Conservation (phyloP, 2,113 vertebrate species). For the Platysternon megacephalum region DNA sequence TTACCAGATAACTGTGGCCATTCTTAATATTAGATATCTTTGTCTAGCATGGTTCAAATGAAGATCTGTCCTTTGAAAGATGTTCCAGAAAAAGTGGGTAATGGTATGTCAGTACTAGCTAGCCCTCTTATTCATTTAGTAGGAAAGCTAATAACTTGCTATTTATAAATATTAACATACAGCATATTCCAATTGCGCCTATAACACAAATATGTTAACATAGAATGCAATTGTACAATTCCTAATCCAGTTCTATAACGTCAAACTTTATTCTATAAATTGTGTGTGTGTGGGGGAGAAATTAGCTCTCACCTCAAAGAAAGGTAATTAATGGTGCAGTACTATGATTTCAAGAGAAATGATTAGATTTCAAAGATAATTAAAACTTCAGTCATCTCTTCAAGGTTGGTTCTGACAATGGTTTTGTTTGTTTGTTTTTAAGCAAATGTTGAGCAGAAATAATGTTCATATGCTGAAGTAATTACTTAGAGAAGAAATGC, state of each 20-base stretch:
- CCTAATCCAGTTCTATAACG: neutral
- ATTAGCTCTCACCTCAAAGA: neutral
- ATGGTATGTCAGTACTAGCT: neutral
- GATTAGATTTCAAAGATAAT: neutral
- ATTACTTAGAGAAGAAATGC: neutral
- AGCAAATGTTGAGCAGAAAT: neutral
- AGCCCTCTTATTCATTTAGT: neutral
- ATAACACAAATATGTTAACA: neutral
- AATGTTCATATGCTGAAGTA: neutral
- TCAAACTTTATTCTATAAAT: neutral
- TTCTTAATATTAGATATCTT: neutral
- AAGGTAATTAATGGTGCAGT: neutral
- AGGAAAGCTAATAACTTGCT: neutral
- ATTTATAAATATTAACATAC: neutral
- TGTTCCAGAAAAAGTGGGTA: neutral
- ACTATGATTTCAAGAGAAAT: neutral
- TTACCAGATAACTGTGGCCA: neutral
- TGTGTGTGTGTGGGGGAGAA: neutral
- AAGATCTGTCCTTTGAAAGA: neutral
- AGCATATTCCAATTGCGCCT: neutral
- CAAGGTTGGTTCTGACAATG: neutral
- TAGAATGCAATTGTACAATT: neutral
- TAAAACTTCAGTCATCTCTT: neutral
- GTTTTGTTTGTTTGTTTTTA: neutral
- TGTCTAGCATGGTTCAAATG: neutral